Evolutionary conservation across 1,140 invertebrate genomes (phyloP), one percentile per base, ranked within the genome.

Genomic region (Drosophila littoralis): DNA sequence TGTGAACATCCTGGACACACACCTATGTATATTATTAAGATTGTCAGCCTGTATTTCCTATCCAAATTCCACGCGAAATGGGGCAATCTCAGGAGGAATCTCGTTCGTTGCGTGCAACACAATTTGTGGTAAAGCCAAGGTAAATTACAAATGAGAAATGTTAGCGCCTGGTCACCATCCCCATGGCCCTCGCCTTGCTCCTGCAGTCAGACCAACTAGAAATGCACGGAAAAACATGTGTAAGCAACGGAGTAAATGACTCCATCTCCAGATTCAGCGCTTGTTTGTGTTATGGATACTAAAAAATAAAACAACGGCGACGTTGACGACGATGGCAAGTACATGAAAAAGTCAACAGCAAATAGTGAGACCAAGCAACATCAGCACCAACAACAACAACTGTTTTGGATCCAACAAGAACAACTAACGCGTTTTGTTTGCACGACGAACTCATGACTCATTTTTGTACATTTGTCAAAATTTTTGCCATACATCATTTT

Each of bases 391-490:
- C 46, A 77, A n/a, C 36, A 55, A 40, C 38, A 57, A 42, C 32
- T 40, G 45, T 43, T 33, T 22, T 52, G 13, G 35, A 17, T 15
- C 35, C 58, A 64, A 58, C 38, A 71, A 52, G 43, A 71, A 51
- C 74, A 77, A 72, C 66, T 67, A 80, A 33, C 64, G 77, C 78
- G 72, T 76, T 81, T 77, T 85, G 82, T 85, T 85, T 85, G 82
- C 65, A 75, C 72, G 73, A 86, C 84, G 72, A 78, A 76, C 86
- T 90, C 88, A 90, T 90, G 88, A 90, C 88, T 91, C 88, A 91
- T 89, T 91, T 91, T 91, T 88, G 83, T 91, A 81, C 88, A 91
- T 91, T 91, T 91, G 88, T 91, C 88, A 91, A 91, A 91, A 86
- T 91, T 84, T 81, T 78, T 61, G 88, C 83, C 72, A 91, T 91